These are phyloP conservation scores for Drosophila grimshawi DNA, from an alignment of 1,140 invertebrate genomes.

Conservation along the genomic window DNA sequence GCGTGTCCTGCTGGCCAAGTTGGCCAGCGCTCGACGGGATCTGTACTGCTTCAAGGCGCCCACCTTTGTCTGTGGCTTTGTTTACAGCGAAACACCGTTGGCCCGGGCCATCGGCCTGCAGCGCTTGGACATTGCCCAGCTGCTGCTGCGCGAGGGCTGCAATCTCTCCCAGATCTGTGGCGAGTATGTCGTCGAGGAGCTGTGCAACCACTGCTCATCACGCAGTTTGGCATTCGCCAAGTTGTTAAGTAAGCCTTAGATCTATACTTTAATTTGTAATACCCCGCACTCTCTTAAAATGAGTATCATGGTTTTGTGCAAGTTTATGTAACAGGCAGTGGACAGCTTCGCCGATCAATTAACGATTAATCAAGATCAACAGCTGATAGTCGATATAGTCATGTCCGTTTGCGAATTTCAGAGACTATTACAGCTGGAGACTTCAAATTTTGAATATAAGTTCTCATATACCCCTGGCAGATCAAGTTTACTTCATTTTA, in stretches of 20 bases:
- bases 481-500: not conserved
- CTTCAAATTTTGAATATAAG: no score
- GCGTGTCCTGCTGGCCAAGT: conserved; percentile 84
- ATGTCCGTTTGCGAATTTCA: no score
- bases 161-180: conserved; percentile 78
- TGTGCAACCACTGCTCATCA: conserved; percentile 34
- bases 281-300: not conserved
- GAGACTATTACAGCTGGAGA: no score
- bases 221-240: conserved; percentile 46
- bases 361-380: no score
- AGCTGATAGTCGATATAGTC: no score
- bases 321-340: no score
- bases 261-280: no score
- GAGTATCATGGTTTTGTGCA: no score
- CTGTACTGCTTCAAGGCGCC: conserved; percentile 50
- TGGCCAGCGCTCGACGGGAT: conserved; percentile 48
- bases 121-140: conserved; percentile 83
- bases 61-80: conserved; percentile 58
- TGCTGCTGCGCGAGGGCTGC: conserved; percentile 85
- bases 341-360: no score
- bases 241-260: conserved; percentile 59
- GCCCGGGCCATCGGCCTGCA: conserved; percentile 85
- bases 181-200: conserved; percentile 58
- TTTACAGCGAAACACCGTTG: conserved; percentile 85
- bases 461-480: no score